Percentiles rank a stretch among this genome's conserved stretches.
Conservation (phyloP, 2,888 invertebrate species). For the Serrognathus titanus region DNA sequence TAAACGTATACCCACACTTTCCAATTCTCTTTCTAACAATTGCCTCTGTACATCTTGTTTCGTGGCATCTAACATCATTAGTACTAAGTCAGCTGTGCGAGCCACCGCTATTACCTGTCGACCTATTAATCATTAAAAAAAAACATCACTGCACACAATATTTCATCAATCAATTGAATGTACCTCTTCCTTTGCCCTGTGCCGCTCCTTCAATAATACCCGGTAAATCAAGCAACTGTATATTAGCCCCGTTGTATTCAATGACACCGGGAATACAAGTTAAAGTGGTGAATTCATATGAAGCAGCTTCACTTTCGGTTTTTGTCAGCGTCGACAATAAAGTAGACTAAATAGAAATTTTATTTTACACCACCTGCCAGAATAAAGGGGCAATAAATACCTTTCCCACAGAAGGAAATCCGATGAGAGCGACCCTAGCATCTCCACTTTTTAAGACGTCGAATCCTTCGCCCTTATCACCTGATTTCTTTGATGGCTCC, state of each 20-base stretch:
- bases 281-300: constrained; percentile 97
- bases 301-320: constrained; percentile 95
- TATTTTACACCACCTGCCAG: neutral
- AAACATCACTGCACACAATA: neutral
- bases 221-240: constrained; percentile 96
- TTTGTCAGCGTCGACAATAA: constrained; percentile 90
- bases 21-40: constrained; percentile 89
- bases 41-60: constrained; percentile 95
- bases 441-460: constrained; percentile 99
- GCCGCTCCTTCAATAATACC: constrained; percentile 99
- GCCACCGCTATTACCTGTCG: constrained; percentile 92
- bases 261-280: constrained; percentile 99
- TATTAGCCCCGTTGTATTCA: constrained; percentile 97
- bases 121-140: constrained; percentile 26
- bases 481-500: constrained; percentile 87
- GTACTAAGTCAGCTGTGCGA: constrained; percentile 92
- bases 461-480: constrained; percentile 94
- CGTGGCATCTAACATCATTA: constrained; percentile 99
- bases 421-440: constrained; percentile 95
- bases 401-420: constrained; percentile 98
- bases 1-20: constrained; percentile 94
- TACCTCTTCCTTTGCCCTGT: constrained; percentile 57
- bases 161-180: neutral
- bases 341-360: constrained; percentile 69
- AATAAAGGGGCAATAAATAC: constrained; percentile 48